Conservation (phyloP, 2,113 vertebrate genomes). For the Piaya cayana region DNA sequence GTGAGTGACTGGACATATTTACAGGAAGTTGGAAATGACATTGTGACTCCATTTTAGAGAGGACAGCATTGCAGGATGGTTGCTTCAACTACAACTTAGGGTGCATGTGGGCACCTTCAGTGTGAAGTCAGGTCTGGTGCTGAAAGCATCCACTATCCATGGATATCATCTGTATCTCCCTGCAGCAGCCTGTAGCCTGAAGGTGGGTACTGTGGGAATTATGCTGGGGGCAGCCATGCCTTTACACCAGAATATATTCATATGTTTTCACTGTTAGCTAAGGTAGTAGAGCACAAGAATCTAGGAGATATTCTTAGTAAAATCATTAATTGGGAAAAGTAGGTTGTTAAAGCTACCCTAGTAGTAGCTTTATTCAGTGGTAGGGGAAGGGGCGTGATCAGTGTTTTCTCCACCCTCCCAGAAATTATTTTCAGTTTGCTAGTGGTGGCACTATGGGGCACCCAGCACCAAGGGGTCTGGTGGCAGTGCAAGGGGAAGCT, state of each 20-base stretch:
- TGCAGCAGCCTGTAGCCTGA: not conserved
- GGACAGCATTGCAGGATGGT: too few species aligned
- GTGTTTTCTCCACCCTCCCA: not conserved
- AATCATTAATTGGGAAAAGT: not conserved
- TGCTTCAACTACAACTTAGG: not conserved
- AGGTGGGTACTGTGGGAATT: accelerated
- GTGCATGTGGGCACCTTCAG: not conserved
- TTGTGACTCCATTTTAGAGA: not conserved
- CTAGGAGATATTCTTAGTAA: not conserved
- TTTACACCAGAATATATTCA: not conserved
- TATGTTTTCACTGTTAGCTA: not conserved
- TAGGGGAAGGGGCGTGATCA: not conserved
- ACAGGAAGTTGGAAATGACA: not conserved
- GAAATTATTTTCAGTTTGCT: not conserved
- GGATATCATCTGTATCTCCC: not conserved
- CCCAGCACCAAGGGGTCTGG: not conserved
- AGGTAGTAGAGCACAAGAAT: not conserved
- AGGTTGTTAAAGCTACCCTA: not conserved
- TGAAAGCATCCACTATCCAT: not conserved
- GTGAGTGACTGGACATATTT: not conserved
- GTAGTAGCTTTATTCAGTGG: not conserved
- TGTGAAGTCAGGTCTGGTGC: not conserved
- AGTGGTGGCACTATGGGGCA: not conserved
- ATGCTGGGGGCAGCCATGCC: not conserved
- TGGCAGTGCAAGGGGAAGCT: not conserved